Base-by-base conservation (phyloP, 1,140 invertebrate genomes). In the Drusus annulatus region DNA sequence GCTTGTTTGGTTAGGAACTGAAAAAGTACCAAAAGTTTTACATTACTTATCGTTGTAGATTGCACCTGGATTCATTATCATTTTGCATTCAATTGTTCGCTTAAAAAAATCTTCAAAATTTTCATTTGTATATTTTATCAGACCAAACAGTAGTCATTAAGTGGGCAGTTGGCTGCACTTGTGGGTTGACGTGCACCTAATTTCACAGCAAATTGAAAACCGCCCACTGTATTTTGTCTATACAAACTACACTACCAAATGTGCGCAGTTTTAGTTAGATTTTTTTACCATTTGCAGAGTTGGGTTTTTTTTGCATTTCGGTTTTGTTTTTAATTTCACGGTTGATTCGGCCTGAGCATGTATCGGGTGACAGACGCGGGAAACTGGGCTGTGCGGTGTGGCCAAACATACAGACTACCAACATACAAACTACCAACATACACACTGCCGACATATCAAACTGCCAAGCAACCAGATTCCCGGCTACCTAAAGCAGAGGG, bases 291-390 rank as follows among this genome's bases (percentile, higher is more conserved):
- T 15, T 17, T 71, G 68, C 68, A 51, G 23, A 19, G 45, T n/a
- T 45, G 36, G 36, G 56, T 65, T 19, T 51, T 71, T 71, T 63
- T 16, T 76, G 81, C 69, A 65, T 69, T 76, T 81, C 69, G 60
- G 50, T 78, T 76, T 68, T 78, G 62, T 78, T 82, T 82, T 82
- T 82, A 80, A 82, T 82, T 82, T 82, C 81, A 82, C 81, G 81
- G 50, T 76, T 76, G 78, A 82, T 82, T 51, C 78, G 74, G 54
- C 25, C 23, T 68, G 58, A 60, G 25, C 54, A 21, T 68, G 52
- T 75, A 50, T 69, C 79, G 36, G 71, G 68, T 73, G 68, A 73
- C 71, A 25, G 78, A 5, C 31, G 36, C 28, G 45, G 36, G 36
- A 10, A 13, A 45, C 36, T 45, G 36, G 36, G 36, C 36, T 45